A percentile compares a stretch with the other conserved stretches of the same genome.
These are phyloP conservation scores for Maconellicoccus hirsutus DNA, from an alignment of 1,140 invertebrate species.

Conservation along the genomic window DNA sequence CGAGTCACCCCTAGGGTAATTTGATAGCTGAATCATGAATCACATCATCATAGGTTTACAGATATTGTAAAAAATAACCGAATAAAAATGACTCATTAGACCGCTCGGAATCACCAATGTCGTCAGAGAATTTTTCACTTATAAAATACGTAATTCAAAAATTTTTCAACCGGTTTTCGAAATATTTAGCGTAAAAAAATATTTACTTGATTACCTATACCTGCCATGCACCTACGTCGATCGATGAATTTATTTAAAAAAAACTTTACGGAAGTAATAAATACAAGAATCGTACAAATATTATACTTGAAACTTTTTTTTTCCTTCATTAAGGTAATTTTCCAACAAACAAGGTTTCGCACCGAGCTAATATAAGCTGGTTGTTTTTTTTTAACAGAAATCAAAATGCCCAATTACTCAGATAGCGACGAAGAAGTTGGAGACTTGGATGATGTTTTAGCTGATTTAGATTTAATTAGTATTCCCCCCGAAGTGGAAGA, in stretches of 20 bases:
- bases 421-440: constrained; percentile 3
- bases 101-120: background rate
- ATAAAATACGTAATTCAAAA: background rate
- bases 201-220: background rate
- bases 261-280: background rate
- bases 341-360: background rate
- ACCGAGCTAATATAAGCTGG: background rate
- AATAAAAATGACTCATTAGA: too few species aligned
- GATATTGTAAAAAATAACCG: background rate
- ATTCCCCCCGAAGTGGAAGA: constrained; percentile 38
- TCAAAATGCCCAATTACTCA: constrained; percentile 13
- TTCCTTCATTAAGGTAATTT: background rate
- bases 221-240: background rate
- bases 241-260: too few species aligned
- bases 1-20: too few species aligned
- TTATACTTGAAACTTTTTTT: too few species aligned
- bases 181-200: background rate
- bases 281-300: too few species aligned
- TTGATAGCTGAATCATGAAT: background rate
- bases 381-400: background rate
- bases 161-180: background rate
- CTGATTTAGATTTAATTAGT: constrained; percentile 36
- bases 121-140: background rate
- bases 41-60: background rate
- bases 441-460: constrained; percentile 35